Conservation (phyloP, 2,113 vertebrate species). For the Mirza zaza region DNA sequence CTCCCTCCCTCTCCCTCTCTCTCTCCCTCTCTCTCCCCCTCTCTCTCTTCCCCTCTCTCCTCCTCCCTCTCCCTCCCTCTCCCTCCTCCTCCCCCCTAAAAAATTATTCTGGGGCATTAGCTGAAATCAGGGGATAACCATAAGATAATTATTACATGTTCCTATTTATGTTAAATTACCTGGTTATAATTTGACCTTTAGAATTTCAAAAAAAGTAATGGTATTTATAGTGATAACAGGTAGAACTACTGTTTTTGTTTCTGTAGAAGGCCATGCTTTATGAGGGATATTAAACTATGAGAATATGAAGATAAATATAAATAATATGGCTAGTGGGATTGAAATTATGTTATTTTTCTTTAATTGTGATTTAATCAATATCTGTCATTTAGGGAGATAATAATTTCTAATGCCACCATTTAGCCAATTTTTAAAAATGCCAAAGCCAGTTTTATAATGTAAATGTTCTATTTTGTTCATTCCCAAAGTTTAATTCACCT, state of each 20-base stretch:
- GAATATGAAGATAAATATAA: not conserved
- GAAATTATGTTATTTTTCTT: not conserved
- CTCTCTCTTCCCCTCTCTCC: fast-evolving
- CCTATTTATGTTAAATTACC: not conserved
- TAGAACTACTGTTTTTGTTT: not conserved
- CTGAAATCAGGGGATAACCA: not conserved
- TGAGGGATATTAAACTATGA: not conserved
- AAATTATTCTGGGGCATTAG: not conserved
- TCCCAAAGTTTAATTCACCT: not conserved
- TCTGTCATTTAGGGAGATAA: not conserved
- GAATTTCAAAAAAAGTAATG: not conserved
- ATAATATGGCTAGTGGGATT: not conserved
- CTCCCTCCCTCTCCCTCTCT: no score
- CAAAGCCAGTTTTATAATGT: not conserved
- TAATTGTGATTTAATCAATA: not conserved
- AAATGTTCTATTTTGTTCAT: not conserved
- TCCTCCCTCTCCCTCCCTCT: no score
- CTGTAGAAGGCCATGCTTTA: not conserved
- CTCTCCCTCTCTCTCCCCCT: no score
- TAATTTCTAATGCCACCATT: not conserved
- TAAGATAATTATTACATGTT: not conserved
- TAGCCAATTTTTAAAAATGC: not conserved
- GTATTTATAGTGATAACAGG: not conserved
- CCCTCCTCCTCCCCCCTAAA: not conserved
- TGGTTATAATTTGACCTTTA: slow-evolving; percentile 21